Evolutionary conservation across 2,113 vertebrate genomes (phyloP), one percentile per base, ranked within the genome.

Genomic region (Accipiter cooperii): DNA sequence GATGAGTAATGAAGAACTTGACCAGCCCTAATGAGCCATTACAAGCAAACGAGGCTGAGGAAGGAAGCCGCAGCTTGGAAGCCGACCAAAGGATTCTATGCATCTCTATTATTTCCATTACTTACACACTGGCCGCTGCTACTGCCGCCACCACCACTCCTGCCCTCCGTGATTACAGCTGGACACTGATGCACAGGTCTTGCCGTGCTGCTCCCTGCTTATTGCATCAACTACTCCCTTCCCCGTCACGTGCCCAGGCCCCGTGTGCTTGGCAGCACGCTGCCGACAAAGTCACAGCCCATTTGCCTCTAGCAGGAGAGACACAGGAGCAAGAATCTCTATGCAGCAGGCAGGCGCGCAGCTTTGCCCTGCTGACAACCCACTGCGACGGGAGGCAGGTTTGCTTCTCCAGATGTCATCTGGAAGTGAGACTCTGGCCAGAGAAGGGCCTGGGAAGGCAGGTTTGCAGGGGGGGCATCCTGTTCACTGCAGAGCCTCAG

Each of bases 11-110:
- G 82, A 93, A 90, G 81, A 96, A 84, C 90, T 86, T 73, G 51
- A 95, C 90, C 93, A 95, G 91, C 61, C 71, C 90, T 97, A 97
- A 98, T 92, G 96, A 98, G 84, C 94, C 95, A 96, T 95, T 96
- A 95, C 88, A 95, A 96, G 85, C 68, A 97, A 97, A 97, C 14
- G 31, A 97, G 82, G 82, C 94, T 63, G 55, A 94, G 93, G 87
- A 87, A 81, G 68, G 77, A 87, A 97, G 87, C 55, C 7, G 17
- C 60, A 91, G 82, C 64, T 82, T 84, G 87, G 89, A 95, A 96
- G 88, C 87, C 2, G 49, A 97, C 84, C 95, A 88, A 86, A 95
- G 76, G 79, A 75, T 55, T 90, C 0, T 2, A 66, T 33, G 17
- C 91, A 89, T 95, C 94, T 96, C 92, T 93, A 95, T 96, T 89